Base-by-base conservation (phyloP, 2,888 invertebrate species). In the Xylota segnis region DNA sequence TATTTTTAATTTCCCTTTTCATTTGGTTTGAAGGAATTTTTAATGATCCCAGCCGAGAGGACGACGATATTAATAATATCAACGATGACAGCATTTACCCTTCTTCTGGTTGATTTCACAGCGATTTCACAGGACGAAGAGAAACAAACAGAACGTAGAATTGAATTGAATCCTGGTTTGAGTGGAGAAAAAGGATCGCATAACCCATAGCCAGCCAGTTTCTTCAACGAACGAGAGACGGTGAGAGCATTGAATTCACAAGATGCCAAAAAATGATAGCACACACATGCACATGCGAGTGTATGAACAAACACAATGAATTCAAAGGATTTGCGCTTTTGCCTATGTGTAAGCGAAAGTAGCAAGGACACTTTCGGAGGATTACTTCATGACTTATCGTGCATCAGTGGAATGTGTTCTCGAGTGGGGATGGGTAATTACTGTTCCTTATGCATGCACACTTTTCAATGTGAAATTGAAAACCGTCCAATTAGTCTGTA, bases 401-500 rank as follows among this genome's bases (percentile, higher is more conserved):
- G 27, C 82, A 86, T 86, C 86, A 50, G 76, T 76, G 9, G 71
- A 32, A 72, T 72, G 68, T 84, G 81, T 74, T 54, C 32, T 37
- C 45, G 43, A 86, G 71, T 70, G 76, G 71, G 82, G 32, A 77
- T 58, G 78, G 83, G 83, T 87, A 83, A 87, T 87, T 87, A 77
- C 76, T 61, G 86, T 63, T 83, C 68, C 86, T 87, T 87, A 83
- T 83, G 72, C 77, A 72, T 83, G 76, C 75, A 86, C 76, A 81
- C 75, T 81, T 70, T 66, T 79, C 23, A 81, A 87, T 76, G 75
- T 72, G 82, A 88, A 88, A 88, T 88, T 87, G 88, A 88, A 88
- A 88, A 87, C 87, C 88, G 88, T 87, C 88, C 88, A 88, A 88
- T 88, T 88, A 88, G 88, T 82, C n/a, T n/a, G 82, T 81, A 77